Percentiles rank a stretch among this genome's conserved stretches.
Evolutionary conservation across 2,113 vertebrate genomes (phyloP).

Genomic region (Ictalurus punctatus): DNA sequence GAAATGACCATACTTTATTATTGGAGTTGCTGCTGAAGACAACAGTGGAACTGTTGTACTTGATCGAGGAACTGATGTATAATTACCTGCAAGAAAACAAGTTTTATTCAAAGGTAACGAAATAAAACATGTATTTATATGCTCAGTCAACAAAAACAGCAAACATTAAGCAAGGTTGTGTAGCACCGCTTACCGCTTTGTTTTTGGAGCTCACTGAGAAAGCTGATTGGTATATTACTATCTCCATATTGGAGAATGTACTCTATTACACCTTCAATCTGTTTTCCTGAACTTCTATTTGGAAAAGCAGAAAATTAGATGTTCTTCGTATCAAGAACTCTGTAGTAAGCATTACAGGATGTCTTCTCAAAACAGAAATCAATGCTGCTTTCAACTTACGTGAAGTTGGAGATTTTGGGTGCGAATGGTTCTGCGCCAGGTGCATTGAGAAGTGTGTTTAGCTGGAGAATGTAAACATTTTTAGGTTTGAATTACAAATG

Average conservation of each 20-base stretch:
- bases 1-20: too few species aligned
- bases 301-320: not conserved
- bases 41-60: too few species aligned
- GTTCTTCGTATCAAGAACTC: not conserved
- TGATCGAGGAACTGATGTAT: too few species aligned
- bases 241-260: constrained; percentile 17
- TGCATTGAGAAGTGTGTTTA: not conserved
- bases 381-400: not conserved
- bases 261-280: not conserved
- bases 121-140: too few species aligned
- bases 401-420: not conserved
- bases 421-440: not conserved
- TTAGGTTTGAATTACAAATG: not conserved
- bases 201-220: not conserved
- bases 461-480: not conserved
- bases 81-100: too few species aligned
- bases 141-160: too few species aligned
- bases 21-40: too few species aligned
- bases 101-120: too few species aligned
- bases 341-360: not conserved
- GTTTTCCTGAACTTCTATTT: not conserved
- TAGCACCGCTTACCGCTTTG: too few species aligned
- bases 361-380: not conserved
- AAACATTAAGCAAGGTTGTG: too few species aligned
- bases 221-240: not conserved